These are phyloP conservation scores for Macrosiphum euphorbiae DNA, from an alignment of 2,888 invertebrate genomes.

Conservation along the genomic window DNA sequence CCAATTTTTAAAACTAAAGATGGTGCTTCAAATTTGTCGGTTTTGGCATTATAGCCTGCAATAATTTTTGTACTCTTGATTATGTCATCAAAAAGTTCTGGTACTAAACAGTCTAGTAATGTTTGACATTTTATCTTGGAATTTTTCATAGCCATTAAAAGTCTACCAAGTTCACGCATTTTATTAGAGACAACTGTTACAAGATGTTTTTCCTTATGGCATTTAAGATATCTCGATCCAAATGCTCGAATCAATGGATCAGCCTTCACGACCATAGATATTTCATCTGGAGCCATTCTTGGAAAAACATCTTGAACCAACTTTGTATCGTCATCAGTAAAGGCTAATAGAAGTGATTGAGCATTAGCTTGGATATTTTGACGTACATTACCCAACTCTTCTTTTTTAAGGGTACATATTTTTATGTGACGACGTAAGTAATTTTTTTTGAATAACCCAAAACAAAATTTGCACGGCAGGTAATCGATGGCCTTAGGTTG, in stretches of 20 bases:
- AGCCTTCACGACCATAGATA: neutral
- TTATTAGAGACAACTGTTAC: neutral
- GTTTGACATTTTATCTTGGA: neutral
- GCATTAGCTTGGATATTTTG: neutral
- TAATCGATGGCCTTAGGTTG: neutral
- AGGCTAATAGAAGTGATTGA: neutral
- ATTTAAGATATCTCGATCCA: neutral
- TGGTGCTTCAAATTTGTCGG: neutral
- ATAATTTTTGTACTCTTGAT: neutral
- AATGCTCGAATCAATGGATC: neutral
- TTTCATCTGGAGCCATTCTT: neutral
- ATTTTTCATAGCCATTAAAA: neutral
- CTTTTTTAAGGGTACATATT: neutral
- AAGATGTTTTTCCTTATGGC: constrained; percentile 7
- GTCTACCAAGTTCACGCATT: neutral
- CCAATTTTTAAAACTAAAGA: neutral
- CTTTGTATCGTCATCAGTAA: neutral
- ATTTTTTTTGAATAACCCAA: neutral
- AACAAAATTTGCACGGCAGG: constrained; percentile 1
- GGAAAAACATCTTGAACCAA: neutral
- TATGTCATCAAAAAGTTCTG: neutral
- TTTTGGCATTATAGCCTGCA: neutral
- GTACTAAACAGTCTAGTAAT: neutral
- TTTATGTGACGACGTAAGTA: neutral
- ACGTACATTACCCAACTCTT: too few species aligned